These are phyloP conservation scores for Gasterosteus aculeatus DNA, from an alignment of 2,113 vertebrate species.

Conservation along the genomic window DNA sequence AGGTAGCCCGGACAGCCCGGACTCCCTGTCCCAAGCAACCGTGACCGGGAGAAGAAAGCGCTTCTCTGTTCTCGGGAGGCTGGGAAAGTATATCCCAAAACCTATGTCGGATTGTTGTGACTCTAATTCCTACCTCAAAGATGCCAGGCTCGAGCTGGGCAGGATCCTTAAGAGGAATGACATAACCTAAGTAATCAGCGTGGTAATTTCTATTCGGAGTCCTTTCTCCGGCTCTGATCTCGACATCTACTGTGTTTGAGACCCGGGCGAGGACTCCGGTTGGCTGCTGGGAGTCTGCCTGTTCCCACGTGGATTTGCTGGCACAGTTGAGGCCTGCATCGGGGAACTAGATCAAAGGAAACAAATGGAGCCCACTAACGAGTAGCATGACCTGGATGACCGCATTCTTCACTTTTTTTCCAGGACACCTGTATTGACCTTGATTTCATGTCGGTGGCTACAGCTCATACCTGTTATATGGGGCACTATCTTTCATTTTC, in stretches of 20 bases:
- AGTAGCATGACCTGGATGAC: conserved; percentile 60
- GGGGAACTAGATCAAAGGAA: conserved; percentile 67
- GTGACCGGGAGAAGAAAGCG: conserved; percentile 39
- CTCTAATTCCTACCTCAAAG: conserved; percentile 48
- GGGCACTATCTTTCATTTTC: background rate
- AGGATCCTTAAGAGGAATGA: conserved; percentile 29
- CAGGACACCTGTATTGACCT: conserved; percentile 6
- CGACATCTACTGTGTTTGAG: conserved; percentile 27
- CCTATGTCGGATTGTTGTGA: conserved; percentile 49
- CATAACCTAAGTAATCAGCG: conserved; percentile 10
- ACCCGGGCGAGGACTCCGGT: conserved; percentile 10
- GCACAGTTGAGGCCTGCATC: conserved; percentile 52
- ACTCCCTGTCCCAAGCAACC: conserved; percentile 18
- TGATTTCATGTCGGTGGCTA: conserved; percentile 15
- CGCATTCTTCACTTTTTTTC: conserved; percentile 24
- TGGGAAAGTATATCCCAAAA: conserved; percentile 50
- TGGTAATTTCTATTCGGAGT: conserved; percentile 40
- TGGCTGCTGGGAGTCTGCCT: conserved; percentile 27
- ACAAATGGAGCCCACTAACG: conserved; percentile 36
- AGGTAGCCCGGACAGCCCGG: conserved; percentile 48
- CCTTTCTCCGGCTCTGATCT: conserved; percentile 25
- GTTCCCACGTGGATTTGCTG: conserved; percentile 61
- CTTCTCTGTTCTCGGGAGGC: conserved; percentile 37
- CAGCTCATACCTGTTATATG: background rate
- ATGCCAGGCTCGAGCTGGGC: conserved; percentile 21